Base-by-base conservation (phyloP, 2,888 invertebrate species). In the Epsilonema sp. region DNA sequence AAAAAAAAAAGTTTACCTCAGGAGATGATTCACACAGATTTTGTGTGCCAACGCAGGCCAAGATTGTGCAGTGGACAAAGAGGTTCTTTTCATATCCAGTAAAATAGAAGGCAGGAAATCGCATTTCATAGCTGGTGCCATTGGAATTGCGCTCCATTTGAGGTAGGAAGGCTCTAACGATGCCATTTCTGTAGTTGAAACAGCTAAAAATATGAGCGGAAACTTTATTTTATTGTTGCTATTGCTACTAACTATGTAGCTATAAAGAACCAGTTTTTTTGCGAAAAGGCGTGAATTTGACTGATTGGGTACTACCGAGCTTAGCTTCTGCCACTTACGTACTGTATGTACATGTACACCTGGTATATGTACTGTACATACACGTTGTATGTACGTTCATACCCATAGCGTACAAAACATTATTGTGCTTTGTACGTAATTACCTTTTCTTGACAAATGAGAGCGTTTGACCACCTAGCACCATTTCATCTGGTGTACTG, bases 21-120 rank as follows among this genome's bases (percentile, higher is more conserved):
- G 26, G 19, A 11, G 11, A 20, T 4, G 43, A 20, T 16, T 43
- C 26, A 20, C 43, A 43, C 20, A 43, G 26, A 3, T 3, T 45
- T 26, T 48, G 44, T 3, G 19, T 16, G 2, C 44, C 48, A 25
- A 48, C 21, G 37, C 48, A 48, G 21, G 48, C 48, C 26, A 48
- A 23, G 16, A 48, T 38, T 13, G 48, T 48, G 41, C 48, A 48
- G 26, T 48, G 48, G 3, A 48, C 48, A 44, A 25, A 48, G 21
- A 48, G 45, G 23, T 48, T 48, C 16, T 16, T 3, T 2, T 43
- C 48, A 31, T 45, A 37, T 13, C 37, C 43, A 26, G 48, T 37
- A 40, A 48, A 48, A 19, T 40, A 23, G 41, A 48, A 48, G 16
- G 48, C 48, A 3, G 44, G 44, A 31, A 48, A 48, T 23, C 16